phyloP scores from a whole-genome alignment of 1,140 invertebrate genomes.

The Papilio dardanus region DNA sequence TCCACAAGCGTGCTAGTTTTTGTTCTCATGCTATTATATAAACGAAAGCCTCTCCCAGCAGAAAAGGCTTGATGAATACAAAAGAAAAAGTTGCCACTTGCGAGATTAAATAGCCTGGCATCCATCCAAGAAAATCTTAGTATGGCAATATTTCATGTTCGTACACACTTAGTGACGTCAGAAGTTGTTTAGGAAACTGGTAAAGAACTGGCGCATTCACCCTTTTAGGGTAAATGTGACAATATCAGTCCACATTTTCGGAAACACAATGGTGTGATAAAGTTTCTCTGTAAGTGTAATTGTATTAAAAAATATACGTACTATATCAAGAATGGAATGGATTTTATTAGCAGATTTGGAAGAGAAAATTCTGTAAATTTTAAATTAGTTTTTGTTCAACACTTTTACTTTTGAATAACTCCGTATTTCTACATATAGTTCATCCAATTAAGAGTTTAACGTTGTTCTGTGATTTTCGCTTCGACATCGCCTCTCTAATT shows the following conservation, averaged over 20 bases:
- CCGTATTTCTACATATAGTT: slow-evolving; percentile 6
- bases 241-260: neutral
- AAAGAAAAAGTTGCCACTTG: slow-evolving; percentile 22
- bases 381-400: neutral
- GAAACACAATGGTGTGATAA: neutral
- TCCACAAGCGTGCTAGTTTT: neutral
- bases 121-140: slow-evolving; percentile 19
- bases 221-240: neutral
- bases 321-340: no score
- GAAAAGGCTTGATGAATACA: slow-evolving; percentile 22
- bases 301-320: neutral
- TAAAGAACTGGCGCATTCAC: neutral
- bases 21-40: neutral
- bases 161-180: slow-evolving; percentile 3
- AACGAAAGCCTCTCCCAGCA: neutral
- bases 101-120: slow-evolving; percentile 12
- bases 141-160: slow-evolving; percentile 2
- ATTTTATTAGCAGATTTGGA: no score
- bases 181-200: slow-evolving; percentile 13
- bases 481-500: slow-evolving; percentile 11
- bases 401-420: neutral
- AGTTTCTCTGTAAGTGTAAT: neutral
- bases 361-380: neutral
- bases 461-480: slow-evolving; percentile 9
- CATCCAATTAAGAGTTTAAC: slow-evolving; percentile 10